Evolutionary conservation across 1,140 invertebrate species (phyloP), one percentile per base, ranked within the genome.

Genomic region (Orius insidiosus): DNA sequence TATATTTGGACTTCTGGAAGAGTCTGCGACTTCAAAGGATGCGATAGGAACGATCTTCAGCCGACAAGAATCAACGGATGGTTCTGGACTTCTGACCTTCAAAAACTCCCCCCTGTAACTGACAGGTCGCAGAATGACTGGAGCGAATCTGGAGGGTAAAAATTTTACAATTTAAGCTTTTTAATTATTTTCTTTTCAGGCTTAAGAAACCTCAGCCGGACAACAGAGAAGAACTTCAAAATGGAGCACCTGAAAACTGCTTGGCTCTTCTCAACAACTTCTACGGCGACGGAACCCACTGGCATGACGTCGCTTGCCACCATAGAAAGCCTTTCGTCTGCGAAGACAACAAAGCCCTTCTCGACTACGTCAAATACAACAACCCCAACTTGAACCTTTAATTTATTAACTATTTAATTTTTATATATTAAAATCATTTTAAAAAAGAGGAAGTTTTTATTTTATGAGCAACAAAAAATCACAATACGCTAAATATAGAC

Each of bases 231-330:
- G 80, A 81, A 43, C 78, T 80, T 50, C 81, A 85, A 68, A 57
- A 50, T 39, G 79, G 80, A 52, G 85, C 85, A 51, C 82, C 86
- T 54, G 85, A 89, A 64, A 85, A 84, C 31, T 90, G 85, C 56
- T 58, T 90, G 53, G 80, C 84, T 14, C 82, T 88, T 52, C 63
- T 90, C 53, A 90, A 88, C 67, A 88, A 90, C 62, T 87, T 88
- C 70, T 90, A 90, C 69, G 81, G 83, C 54, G 85, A 90, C 58
- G 85, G 85, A 16, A 70, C 86, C 55, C 85, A 87, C 61, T 88
- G 85, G 82, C 85, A 90, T 67, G 85, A 88, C 58, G 82, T 88
- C n/a, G 84, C 84, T 45, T 89, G 85, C 58, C 80, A 87, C 60
- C 85, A 90, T 61, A 68, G 85, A 46, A 90, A 90, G 63, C 85